Base-by-base conservation (phyloP, 2,888 invertebrate species). In the Antheraea assamensis region DNA sequence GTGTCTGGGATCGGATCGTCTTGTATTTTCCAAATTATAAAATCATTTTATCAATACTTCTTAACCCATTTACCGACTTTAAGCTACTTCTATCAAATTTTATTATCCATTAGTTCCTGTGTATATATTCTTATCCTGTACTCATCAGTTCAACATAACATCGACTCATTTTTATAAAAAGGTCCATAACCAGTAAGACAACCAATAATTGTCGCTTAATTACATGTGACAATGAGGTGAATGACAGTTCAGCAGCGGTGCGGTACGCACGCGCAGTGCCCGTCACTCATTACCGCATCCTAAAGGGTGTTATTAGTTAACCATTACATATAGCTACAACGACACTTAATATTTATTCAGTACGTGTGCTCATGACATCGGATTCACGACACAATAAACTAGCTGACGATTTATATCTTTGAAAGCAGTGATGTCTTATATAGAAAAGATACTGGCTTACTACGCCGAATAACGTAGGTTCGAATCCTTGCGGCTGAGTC, bases 141-240 rank as follows among this genome's bases (percentile, higher is more conserved):
- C 21, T 52, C 52, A 52, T 52, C 19, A 52, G 21, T 52, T 21
- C 21, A 52, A 52, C 52, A 52, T 52, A 52, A 19, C 49, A 15
- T 49, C 19, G 49, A 49, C 19, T 49, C 19, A 4, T 19, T 13
- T 19, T 21, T 52, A 21, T 7, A 52, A 52, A 52, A 52, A 52
- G 52, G 19, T 52, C 21, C 52, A 52, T 7, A 21, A 19, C 21
- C 52, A 52, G 52, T 58, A 24, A 10, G n/a, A 58, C n/a, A 24
- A 13, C 21, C n/a, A 58, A n/a, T 58, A 58, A 58, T 58, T 24
- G n/a, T 13, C 58, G 24, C 24, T 58, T 30, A 64, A 64, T 64
- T 64, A 27, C 30, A 64, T 64, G 17, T 17, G 61, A 64, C 27
- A 64, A 64, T 64, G 61, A 64, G 61, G 61, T 64, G 27, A 64